A percentile compares a stretch with the other conserved stretches of the same genome.
These are phyloP conservation scores for Diploptera punctata DNA, from an alignment of 2,888 invertebrate species.

Conservation along the genomic window DNA sequence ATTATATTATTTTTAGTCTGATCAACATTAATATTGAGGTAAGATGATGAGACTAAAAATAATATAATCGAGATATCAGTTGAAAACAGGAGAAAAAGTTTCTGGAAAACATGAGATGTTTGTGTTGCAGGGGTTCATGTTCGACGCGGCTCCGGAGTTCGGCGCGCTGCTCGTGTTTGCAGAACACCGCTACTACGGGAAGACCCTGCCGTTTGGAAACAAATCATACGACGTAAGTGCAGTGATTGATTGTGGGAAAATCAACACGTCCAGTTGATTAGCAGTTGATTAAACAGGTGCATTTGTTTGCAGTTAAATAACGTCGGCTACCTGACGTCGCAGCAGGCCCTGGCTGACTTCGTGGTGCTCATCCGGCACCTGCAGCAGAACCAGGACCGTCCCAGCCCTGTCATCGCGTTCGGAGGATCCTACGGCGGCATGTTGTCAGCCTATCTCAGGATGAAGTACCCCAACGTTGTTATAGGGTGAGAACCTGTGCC, in stretches of 20 bases:
- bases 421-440: slow-evolving; percentile 97
- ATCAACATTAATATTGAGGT: too few species aligned
- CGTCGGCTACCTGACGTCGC: slow-evolving; percentile 83
- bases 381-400: slow-evolving; percentile 56
- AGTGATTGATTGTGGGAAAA: too few species aligned
- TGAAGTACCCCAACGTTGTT: slow-evolving; percentile 93
- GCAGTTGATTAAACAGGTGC: too few species aligned
- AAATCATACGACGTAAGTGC: slow-evolving; percentile 62
- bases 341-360: slow-evolving; percentile 95
- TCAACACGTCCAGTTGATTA: too few species aligned
- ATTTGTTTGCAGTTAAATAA: too few species aligned
- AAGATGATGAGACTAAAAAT: too few species aligned
- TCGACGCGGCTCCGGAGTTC: slow-evolving; percentile 84
- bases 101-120: too few species aligned
- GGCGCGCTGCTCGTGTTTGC: slow-evolving; percentile 87
- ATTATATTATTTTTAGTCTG: too few species aligned
- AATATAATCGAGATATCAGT: too few species aligned
- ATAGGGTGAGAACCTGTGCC: slow-evolving; percentile 63
- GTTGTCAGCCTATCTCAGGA: slow-evolving; percentile 94
- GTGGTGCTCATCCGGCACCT: slow-evolving; percentile 76
- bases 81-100: too few species aligned
- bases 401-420: slow-evolving; percentile 81
- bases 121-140: slow-evolving; percentile 77
- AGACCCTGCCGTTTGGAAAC: slow-evolving; percentile 87
- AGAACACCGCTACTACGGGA: slow-evolving; percentile 96